Conservation (phyloP, 2,113 vertebrate genomes). For the Clinocottus analis region DNA sequence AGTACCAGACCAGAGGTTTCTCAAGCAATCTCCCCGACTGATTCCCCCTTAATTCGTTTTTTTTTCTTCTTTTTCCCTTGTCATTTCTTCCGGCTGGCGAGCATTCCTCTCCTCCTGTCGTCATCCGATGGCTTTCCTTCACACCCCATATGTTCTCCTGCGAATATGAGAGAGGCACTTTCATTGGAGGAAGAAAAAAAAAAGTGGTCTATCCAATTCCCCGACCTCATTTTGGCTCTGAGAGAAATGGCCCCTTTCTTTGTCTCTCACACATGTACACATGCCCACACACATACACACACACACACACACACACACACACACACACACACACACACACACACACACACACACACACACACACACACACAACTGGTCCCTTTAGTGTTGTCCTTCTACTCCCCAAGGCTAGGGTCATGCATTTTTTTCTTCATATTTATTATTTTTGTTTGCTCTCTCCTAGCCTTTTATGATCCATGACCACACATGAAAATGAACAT, state of each 20-base stretch:
- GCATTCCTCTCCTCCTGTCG: conserved; percentile 12
- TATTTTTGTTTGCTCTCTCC: conserved; percentile 59
- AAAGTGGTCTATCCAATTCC: conserved; percentile 69
- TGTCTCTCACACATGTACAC: conserved; percentile 25
- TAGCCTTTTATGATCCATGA: conserved; percentile 63
- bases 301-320: conserved; percentile 30
- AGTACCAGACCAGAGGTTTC: conserved; percentile 35
- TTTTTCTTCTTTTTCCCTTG: conserved; percentile 17
- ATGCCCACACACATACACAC: conserved; percentile 35
- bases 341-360: conserved; percentile 7
- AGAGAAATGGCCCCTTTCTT: conserved; percentile 65
- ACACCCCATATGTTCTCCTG: conserved; percentile 57
- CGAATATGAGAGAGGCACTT: conserved; percentile 59
- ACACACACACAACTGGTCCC: conserved; percentile 35
- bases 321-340: conserved; percentile 8
- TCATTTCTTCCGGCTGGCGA: conserved; percentile 41
- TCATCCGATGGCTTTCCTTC: conserved; percentile 51
- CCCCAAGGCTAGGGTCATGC: conserved; percentile 65
- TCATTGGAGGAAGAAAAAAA: conserved; percentile 56
- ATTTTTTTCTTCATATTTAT: conserved; percentile 66
- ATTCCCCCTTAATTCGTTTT: conserved; percentile 40
- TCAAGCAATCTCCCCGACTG: conserved; percentile 43
- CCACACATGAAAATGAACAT: conserved; percentile 53
- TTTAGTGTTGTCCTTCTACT: conserved; percentile 33
- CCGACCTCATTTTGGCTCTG: conserved; percentile 72